Evolutionary conservation across 92 coral and sea anemone species (phyloP).

Genomic region (Palythoa grandis): DNA sequence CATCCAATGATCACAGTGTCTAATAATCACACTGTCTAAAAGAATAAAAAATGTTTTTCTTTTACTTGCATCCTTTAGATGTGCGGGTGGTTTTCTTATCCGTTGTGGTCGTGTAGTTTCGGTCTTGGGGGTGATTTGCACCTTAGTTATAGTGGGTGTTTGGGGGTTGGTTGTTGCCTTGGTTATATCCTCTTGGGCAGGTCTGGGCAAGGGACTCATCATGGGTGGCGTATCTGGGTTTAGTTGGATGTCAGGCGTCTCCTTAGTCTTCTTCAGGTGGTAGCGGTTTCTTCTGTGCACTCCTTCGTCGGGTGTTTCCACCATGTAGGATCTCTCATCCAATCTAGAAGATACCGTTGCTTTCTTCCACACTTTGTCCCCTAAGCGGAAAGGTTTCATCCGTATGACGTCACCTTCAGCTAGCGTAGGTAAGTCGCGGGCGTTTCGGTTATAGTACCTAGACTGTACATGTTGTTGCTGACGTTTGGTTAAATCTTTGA

Average conservation of each 20-base stretch:
- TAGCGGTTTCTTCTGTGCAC: background rate
- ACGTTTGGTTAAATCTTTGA: slow-evolving; percentile 1
- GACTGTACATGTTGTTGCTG: slow-evolving; percentile 32
- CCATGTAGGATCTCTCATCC: slow-evolving; percentile 26
- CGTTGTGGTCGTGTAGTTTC: slow-evolving; percentile 13
- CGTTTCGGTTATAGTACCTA: slow-evolving; percentile 11
- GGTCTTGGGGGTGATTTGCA: background rate
- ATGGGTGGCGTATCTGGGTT: slow-evolving; percentile 5
- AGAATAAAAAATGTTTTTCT: slow-evolving; percentile 7
- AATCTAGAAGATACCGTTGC: slow-evolving; percentile 15
- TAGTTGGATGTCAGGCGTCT: slow-evolving; percentile 19
- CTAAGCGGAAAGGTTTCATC: slow-evolving; percentile 40
- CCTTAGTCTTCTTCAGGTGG: slow-evolving; percentile 21
- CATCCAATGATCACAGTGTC: background rate
- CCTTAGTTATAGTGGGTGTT: background rate
- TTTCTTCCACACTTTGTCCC: slow-evolving; percentile 40
- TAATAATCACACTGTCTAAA: too few species aligned
- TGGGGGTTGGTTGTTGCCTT: slow-evolving; percentile 5
- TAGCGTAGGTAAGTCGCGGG: slow-evolving; percentile 27
- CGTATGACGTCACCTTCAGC: slow-evolving; percentile 30
- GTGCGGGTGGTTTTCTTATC: slow-evolving; percentile 24
- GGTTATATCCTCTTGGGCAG: slow-evolving; percentile 14
- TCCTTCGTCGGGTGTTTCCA: background rate
- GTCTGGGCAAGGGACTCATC: background rate
- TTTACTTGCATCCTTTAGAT: slow-evolving; percentile 32